Evolutionary conservation across 2,113 vertebrate genomes (phyloP), one percentile per base, ranked within the genome.

Genomic region (Forbesichthys agassizii): DNA sequence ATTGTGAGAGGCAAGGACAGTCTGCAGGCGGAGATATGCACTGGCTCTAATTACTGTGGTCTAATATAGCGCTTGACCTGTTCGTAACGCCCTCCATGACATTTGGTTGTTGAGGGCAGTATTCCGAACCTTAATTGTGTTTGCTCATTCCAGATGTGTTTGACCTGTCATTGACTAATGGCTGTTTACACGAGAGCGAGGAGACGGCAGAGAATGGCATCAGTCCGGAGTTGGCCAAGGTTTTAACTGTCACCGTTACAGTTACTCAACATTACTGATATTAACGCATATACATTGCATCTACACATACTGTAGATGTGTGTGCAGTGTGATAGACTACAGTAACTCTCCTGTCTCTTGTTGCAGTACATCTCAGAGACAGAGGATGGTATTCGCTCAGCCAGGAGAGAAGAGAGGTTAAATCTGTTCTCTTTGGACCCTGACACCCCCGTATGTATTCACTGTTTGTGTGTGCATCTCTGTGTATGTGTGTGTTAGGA

Each of bases 351-450:
- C 56, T 60, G 11, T 42, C 18, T 42, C 47, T 47, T 33, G 59
- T 10, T 49, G 11, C 77, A 99, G 98, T 99, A 98, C 74, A 94
- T 96, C 83, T 93, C 92, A 14, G 98, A 99, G 92, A 98, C 96
- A 9, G 97, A 99, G 82, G 96, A 98, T 73, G 89, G 89, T 1
- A 95, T 96, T 64, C 94, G 92, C 86, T 87, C 87, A 12, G 94
- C 92, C 62, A 90, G 98, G 78, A 93, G 93, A 81, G 81, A 91
- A 67, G 95, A 97, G 72, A 88, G 98, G 11, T 80, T 99, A 5
- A 99, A 99, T 84, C 92, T 99, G 54, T 99, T 99, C 86, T 98
- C 95, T 0, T 90, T 99, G 81, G 96, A 99, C 82, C 95, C 96
- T 33, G 98, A 99, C 71, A 95, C 96, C 76, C 94, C 94, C 47